Evolutionary conservation across 2,888 invertebrate species (phyloP), one percentile per base, ranked within the genome.

Genomic region (Mayetiola destructor): DNA sequence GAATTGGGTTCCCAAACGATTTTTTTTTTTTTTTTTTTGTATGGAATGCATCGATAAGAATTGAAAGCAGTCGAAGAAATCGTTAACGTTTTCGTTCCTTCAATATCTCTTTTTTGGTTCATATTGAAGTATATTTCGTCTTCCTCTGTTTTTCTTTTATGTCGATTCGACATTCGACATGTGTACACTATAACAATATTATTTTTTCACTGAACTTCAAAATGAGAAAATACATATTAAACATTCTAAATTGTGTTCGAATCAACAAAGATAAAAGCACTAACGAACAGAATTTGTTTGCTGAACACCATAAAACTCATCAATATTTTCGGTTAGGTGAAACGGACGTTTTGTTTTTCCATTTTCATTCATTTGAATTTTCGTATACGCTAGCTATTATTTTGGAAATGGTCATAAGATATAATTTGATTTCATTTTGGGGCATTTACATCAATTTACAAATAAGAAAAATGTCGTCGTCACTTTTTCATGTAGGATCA

Each of bases 31-130:
- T 20, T 40, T 21, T 40, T 40, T 40, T 48, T 53, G 29, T 29
- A 53, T 53, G 53, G 53, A 53, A 53, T 53, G 53, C 53, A 32
- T 30, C 30, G 53, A 53, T 53, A 53, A 53, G 53, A 53, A 53
- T 30, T 30, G 30, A 53, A 48, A 48, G 48, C 48, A 30, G 30
- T n/a, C n/a, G n/a, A 53, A 53, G 30, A 53, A 53, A 53, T 48
- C 48, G 48, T 48, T 48, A 27, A 48, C 48, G 27, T 48, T 48
- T 27, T 48, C 18, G 27, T 48, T 48, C 4, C 14, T 4, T 2
- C 48, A n/a, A 27, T 27, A 48, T 48, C 48, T 9, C 18, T 32
- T 9, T 32, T 3, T 53, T 32, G 12, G 9, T 53, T 32, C 10
- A 32, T 32, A 32, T 32, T 12, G 6, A 32, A 9, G 32, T 12